Conservation (phyloP, 2,797 vertebrate genomes). For the Chiloscyllium punctatum region DNA sequence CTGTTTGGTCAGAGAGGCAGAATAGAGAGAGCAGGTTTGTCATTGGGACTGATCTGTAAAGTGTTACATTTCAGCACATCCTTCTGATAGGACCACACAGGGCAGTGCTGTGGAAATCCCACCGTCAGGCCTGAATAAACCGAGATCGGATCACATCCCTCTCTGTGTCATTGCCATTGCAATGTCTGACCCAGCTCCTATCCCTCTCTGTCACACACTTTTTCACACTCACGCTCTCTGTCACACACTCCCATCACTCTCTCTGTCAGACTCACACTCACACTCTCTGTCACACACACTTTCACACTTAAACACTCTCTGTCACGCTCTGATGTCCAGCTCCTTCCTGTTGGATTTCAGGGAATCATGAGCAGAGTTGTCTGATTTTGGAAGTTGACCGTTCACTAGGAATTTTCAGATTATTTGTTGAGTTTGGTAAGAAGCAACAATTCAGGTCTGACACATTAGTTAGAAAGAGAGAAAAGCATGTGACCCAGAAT, state of each 20-base stretch:
- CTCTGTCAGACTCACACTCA: too few relatives aligned
- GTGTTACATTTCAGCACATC: background rate
- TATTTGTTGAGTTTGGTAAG: background rate
- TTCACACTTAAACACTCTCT: too few relatives aligned
- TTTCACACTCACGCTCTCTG: background rate
- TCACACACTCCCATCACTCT: background rate
- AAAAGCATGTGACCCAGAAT: too few relatives aligned
- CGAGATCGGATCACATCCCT: background rate
- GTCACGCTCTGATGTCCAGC: background rate
- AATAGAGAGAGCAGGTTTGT: background rate
- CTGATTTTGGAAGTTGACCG: background rate
- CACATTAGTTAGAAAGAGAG: too few relatives aligned
- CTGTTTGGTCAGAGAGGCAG: background rate
- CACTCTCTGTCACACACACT: too few relatives aligned
- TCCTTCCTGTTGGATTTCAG: background rate
- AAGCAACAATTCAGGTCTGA: too few relatives aligned
- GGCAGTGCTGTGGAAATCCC: background rate
- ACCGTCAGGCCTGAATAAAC: background rate
- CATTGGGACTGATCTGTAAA: background rate
- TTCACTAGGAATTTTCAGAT: background rate
- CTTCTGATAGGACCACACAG: background rate
- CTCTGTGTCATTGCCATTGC: background rate
- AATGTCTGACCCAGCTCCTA: background rate
- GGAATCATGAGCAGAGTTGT: too few relatives aligned
- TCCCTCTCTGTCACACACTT: background rate